Base-by-base conservation (phyloP, 2,888 invertebrate genomes). In the Brachyopa scutellaris region DNA sequence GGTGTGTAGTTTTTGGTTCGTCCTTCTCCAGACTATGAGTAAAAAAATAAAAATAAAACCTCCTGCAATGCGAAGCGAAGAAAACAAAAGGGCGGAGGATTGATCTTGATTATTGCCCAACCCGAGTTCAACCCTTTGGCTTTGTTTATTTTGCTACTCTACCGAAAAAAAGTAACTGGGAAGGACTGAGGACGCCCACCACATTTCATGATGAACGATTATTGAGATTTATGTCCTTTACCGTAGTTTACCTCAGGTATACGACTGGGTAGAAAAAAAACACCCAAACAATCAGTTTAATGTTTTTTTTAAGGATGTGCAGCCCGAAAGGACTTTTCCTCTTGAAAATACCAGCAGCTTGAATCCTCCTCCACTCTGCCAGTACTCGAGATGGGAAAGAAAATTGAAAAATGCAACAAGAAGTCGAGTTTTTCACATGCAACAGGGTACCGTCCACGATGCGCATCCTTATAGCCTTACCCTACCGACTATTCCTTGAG, bases 141-240 rank as follows among this genome's bases (percentile, higher is more conserved):
- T 59, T 29, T 59, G 59, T 78, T 73, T 62, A 6, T 64, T 59
- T 57, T 53, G 13, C 7, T 53, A 9, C 15, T 13, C 7, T 23
- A 29, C n/a, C 13, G 17, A 47, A 42, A 66, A 51, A 57, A 38
- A 15, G 21, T 9, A 45, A n/a, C n/a, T 19, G 8, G n/a, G 9
- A 2, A 5, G n/a, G 5, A 13, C n/a, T 2, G n/a, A 9, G n/a
- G 57, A 82, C 59, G 45, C 47, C 42, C 53, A 62, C 49, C 82
- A 73, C 77, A 79, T 77, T 74, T 86, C 86, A 87, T 88, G 88
- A 88, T 88, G 86, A 87, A 88, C 87, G 88, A 88, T 88, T 88
- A 89, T 89, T 89, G 87, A 88, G 88, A 89, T 88, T 89, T 88
- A 88, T 88, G 87, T 88, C 86, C 84, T 78, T 70, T 70, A 61